Conservation (phyloP, 2,888 invertebrate genomes). For the Melanchra persicariae region DNA sequence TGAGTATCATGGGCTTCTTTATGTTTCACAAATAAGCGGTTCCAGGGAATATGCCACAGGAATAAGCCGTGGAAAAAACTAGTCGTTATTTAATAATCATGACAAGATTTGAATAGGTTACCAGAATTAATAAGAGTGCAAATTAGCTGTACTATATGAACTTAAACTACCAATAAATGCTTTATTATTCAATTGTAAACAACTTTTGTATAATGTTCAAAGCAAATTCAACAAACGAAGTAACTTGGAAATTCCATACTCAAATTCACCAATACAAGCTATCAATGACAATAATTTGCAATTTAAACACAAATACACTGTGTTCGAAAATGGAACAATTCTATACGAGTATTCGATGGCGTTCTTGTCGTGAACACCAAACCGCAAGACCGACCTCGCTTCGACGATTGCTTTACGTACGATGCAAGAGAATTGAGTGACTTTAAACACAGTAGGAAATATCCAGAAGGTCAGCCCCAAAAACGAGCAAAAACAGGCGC, state of each 20-base stretch:
- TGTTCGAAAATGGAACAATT: conserved; percentile 12
- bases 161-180: no score
- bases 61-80: no score
- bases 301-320: conserved; percentile 11
- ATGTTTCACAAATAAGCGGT: no score
- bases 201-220: background rate
- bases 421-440: conserved; percentile 24
- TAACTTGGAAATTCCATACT: background rate
- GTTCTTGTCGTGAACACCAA: conserved; percentile 18
- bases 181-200: no score
- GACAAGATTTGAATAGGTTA: no score
- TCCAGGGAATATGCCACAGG: no score
- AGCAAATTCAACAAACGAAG: background rate
- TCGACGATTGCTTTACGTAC: conserved; percentile 27
- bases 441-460: background rate
- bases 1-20: no score
- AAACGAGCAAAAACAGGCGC: background rate
- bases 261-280: conserved; percentile 1
- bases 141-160: no score
- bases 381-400: conserved; percentile 33
- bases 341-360: conserved; percentile 17
- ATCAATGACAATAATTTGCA: conserved; percentile 17
- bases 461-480: background rate
- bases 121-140: no score
- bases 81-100: no score